These are phyloP conservation scores for Nibea albiflora DNA, from an alignment of 2,113 vertebrate genomes.

Conservation along the genomic window DNA sequence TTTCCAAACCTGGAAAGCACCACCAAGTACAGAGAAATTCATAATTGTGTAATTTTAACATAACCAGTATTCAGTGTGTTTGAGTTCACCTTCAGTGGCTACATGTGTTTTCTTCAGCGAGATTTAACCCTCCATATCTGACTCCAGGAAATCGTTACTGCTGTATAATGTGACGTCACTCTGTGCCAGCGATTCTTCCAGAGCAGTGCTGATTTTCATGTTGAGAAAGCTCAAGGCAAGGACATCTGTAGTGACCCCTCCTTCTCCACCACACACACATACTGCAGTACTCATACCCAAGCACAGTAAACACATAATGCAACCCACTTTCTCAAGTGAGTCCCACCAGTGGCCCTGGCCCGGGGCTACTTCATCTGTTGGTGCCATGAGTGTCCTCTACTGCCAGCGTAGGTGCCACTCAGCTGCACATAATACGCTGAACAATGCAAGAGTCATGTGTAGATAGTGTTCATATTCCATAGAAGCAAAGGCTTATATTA, in stretches of 20 bases:
- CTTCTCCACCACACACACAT: neutral
- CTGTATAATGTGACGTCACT: conserved; percentile 45
- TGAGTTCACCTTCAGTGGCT: neutral
- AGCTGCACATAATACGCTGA: conserved; percentile 39
- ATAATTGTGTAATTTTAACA: neutral
- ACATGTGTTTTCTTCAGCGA: neutral
- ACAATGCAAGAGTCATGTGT: conserved; percentile 28
- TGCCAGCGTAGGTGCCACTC: conserved; percentile 24
- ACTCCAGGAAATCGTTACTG: conserved; percentile 31
- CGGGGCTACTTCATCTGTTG: conserved; percentile 54
- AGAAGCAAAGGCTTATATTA: neutral
- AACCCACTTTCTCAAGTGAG: conserved; percentile 56
- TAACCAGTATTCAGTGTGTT: neutral
- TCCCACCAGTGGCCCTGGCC: conserved; percentile 61
- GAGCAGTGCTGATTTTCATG: conserved; percentile 57
- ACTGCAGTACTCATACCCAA: conserved; percentile 30
- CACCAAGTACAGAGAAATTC: neutral
- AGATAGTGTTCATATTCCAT: neutral
- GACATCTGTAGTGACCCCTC: conserved; percentile 61
- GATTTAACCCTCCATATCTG: conserved; percentile 37
- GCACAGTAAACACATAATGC: conserved; percentile 55
- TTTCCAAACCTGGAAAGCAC: no score
- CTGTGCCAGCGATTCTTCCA: conserved; percentile 53
- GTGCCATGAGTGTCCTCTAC: conserved; percentile 44
- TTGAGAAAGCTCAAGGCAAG: conserved; percentile 76